Percentiles rank a stretch among this genome's conserved stretches.
Conservation (phyloP, 2,888 invertebrate species). For the Synanthedon andrenaeformis region DNA sequence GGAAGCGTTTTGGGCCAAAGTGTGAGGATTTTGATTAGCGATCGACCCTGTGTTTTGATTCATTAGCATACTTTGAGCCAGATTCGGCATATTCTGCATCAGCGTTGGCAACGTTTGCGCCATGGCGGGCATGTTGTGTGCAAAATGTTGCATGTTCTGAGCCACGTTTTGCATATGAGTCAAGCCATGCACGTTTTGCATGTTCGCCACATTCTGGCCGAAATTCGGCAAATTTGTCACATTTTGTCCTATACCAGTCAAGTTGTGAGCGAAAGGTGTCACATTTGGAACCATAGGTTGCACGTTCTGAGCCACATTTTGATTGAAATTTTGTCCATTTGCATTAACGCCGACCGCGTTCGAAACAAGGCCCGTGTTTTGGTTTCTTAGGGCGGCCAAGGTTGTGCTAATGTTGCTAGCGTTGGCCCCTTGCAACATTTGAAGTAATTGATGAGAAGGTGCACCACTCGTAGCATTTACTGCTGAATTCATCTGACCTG, state of each 20-base stretch:
- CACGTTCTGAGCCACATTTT: neutral
- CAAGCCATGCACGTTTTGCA: neutral
- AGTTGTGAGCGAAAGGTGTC: neutral
- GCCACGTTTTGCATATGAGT: neutral
- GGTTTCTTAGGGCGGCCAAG: slow-evolving; percentile 34
- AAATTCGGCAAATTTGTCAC: neutral
- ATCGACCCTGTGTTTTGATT: neutral
- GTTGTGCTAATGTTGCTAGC: neutral
- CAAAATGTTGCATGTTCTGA: neutral
- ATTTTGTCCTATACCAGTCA: neutral
- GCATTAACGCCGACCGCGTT: neutral
- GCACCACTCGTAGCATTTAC: neutral
- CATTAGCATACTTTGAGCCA: neutral
- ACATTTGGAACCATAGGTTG: neutral
- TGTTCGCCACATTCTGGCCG: neutral
- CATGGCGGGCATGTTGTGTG: neutral
- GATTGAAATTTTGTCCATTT: neutral
- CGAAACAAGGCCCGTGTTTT: neutral
- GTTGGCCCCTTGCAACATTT: neutral
- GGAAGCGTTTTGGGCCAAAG: neutral
- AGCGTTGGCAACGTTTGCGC: neutral
- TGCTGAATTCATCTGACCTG: neutral
- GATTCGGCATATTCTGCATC: neutral
- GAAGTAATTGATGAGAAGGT: neutral
- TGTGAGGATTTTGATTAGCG: neutral